Evolutionary conservation across 2,113 vertebrate genomes (phyloP).

Genomic region (Antigone vipio): DNA sequence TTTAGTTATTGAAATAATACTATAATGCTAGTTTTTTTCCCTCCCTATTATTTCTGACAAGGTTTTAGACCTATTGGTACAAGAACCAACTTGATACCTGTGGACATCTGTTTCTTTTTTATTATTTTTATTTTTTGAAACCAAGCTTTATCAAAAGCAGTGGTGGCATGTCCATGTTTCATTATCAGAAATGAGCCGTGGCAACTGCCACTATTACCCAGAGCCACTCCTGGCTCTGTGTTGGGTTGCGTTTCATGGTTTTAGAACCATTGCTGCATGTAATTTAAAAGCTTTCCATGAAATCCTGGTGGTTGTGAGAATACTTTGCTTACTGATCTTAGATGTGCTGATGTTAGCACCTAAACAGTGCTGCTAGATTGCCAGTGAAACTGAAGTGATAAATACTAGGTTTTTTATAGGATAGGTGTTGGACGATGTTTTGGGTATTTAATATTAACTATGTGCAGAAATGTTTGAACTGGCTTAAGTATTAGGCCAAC

Average conservation of each 20-base stretch:
- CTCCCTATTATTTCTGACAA: neutral
- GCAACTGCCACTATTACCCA: neutral
- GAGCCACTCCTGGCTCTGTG: neutral
- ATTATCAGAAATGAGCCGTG: neutral
- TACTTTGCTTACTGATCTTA: neutral
- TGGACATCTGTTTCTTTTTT: neutral
- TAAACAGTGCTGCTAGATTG: neutral
- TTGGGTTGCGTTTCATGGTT: neutral
- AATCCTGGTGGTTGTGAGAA: neutral
- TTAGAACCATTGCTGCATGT: neutral
- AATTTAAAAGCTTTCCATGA: neutral
- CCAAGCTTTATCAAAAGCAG: neutral
- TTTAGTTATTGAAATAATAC: neutral
- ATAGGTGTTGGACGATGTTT: neutral
- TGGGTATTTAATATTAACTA: neutral
- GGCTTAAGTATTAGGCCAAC: neutral
- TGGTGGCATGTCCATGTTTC: neutral
- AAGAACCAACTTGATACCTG: neutral
- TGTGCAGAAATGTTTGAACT: neutral
- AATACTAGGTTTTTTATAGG: neutral
- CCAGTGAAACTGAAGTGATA: neutral
- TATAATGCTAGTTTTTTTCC: fast-evolving
- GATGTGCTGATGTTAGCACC: neutral
- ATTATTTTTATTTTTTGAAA: neutral
- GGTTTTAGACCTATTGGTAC: neutral